Base-by-base conservation (phyloP, 2,888 invertebrate species). In the Antitype chi region DNA sequence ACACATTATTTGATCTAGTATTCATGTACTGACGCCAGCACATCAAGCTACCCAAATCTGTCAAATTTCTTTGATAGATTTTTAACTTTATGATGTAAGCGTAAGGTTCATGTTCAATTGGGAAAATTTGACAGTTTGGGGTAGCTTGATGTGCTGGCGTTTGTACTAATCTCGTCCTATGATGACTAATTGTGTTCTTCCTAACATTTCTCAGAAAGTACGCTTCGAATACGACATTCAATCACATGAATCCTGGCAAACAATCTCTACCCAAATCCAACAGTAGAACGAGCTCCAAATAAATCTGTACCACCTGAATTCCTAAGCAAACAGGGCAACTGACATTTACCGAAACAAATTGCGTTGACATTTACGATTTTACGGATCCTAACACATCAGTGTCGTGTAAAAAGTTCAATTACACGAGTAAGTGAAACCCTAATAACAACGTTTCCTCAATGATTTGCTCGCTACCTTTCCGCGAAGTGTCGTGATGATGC, bases 401-500 rank as follows among this genome's bases (percentile, higher is more conserved):
- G 70, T 78, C 75, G 71, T 71, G 75, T 84, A 84, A 86, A 83
- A 86, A 84, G 86, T 86, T 86, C 72, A 86, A 86, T 85, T 84
- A 87, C 85, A 78, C 68, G 70, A 43, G 77, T 78, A 78, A 87
- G 81, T 85, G 81, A 80, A 82, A 85, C 68, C 76, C 38, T 82
- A 84, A 74, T 87, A 80, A 78, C 70, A 81, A 78, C 74, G 74
- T 81, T 81, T 84, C 76, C 79, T 75, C 76, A 71, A 79, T 85
- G 82, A 87, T 86, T 84, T 75, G 69, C 72, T 55, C 66, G 70
- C 68, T 75, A 69, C 79, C 72, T 74, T 88, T 89, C 81, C 43
- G 53, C 82, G 88, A 88, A 88, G 77, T 85, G 82, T 84, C 88
- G 82, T 88, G 87, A 88, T 82, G 85, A 74, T 73, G 75, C 85